Evolutionary conservation across 2,888 invertebrate genomes (phyloP).

Genomic region (Byasa hedistus): DNA sequence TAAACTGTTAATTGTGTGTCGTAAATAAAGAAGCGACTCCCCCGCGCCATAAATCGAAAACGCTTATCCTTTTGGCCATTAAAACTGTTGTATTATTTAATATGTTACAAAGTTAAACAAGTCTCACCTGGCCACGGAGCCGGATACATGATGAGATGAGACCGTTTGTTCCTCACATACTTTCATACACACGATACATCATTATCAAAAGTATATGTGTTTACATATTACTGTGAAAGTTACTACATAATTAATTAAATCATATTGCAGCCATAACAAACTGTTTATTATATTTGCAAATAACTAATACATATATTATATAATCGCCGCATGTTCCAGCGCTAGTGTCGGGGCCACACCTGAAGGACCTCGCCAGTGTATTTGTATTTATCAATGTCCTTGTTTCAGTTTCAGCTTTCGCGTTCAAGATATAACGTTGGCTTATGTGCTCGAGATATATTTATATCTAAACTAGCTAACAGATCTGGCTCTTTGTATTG

Average conservation of each 20-base stretch:
- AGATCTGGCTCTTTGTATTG: not conserved
- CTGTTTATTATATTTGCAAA: not conserved
- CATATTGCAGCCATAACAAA: not conserved
- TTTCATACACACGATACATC: no score
- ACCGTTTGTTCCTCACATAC: no score
- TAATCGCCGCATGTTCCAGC: not conserved
- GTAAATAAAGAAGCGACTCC: slow-evolving; percentile 33
- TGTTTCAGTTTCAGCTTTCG: slow-evolving; percentile 20
- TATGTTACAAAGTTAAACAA: no score
- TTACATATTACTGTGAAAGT: no score
- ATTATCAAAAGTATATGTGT: no score
- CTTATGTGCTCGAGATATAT: slow-evolving; percentile 8
- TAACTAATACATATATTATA: not conserved
- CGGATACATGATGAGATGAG: no score
- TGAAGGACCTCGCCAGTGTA: slow-evolving; percentile 8
- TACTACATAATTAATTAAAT: no score
- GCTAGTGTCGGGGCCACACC: slow-evolving; percentile 3
- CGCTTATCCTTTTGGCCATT: slow-evolving; percentile 9
- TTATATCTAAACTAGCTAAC: slow-evolving; percentile 3
- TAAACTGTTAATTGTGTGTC: slow-evolving; percentile 29
- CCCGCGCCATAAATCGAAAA: slow-evolving; percentile 22
- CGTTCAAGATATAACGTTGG: slow-evolving; percentile 17
- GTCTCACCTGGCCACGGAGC: no score
- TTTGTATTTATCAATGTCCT: slow-evolving; percentile 23
- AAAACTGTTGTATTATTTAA: not conserved